These are phyloP conservation scores for Motacilla alba DNA, from an alignment of 2,113 vertebrate species.

Conservation along the genomic window DNA sequence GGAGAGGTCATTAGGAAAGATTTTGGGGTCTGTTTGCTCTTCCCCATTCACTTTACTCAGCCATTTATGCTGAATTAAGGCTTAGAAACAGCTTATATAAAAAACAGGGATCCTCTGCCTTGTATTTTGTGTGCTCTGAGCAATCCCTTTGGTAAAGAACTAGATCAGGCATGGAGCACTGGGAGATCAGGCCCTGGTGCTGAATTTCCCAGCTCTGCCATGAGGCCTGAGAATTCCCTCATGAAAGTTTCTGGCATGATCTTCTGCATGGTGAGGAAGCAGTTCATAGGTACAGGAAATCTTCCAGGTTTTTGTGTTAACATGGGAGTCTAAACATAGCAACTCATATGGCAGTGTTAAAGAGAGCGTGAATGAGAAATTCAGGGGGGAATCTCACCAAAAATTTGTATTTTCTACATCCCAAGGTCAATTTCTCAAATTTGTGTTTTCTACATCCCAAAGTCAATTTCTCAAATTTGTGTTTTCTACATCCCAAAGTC, in stretches of 20 bases:
- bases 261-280: background rate
- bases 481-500: background rate
- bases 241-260: fast-evolving
- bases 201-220: background rate
- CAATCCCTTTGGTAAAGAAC: background rate
- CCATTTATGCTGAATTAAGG: background rate
- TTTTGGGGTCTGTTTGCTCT: background rate
- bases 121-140: background rate
- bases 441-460: background rate
- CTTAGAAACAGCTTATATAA: background rate
- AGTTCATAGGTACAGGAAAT: background rate
- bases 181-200: background rate
- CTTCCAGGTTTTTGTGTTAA: background rate
- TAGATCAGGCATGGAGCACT: fast-evolving
- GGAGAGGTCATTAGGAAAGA: background rate
- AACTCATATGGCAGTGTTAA: background rate
- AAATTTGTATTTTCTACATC: background rate
- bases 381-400: background rate
- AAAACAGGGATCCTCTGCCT: background rate
- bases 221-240: background rate
- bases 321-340: background rate
- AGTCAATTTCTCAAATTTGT: background rate
- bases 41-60: background rate
- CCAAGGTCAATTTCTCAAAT: background rate
- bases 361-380: background rate